Conservation (phyloP, 2,797 vertebrate genomes). For the Triplophysa bombifrons region DNA sequence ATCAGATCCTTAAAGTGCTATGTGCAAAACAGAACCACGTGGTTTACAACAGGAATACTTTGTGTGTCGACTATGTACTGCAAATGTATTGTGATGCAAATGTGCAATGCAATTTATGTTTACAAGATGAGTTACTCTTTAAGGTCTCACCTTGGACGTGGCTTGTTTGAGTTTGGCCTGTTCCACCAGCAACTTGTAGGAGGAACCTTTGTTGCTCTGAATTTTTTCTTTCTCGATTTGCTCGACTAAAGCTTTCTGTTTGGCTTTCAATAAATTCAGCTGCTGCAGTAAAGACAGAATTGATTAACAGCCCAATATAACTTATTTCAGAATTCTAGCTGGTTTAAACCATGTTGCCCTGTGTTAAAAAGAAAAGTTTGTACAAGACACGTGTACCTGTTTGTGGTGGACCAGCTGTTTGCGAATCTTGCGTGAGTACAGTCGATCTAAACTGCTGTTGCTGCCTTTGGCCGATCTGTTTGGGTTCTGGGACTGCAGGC, state of each 20-base stretch:
- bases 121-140: not conserved
- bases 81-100: too few species aligned
- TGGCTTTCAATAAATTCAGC: conserved; percentile 99
- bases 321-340: not conserved
- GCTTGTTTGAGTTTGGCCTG: conserved; percentile 99
- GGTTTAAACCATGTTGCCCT: too few species aligned
- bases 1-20: conserved; percentile 99
- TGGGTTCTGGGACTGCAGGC: conserved; percentile 91
- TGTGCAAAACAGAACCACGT: not conserved
- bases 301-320: conserved; percentile 59
- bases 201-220: conserved; percentile 99
- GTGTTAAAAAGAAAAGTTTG: not conserved
- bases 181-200: conserved; percentile 98
- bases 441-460: conserved; percentile 92
- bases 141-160: conserved; percentile 90
- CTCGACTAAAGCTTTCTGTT: conserved; percentile 99
- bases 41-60: not conserved
- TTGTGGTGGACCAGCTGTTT: conserved; percentile 99
- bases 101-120: not conserved
- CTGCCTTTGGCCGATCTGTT: conserved; percentile 88
- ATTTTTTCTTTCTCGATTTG: conserved; percentile 99
- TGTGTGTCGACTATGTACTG: too few species aligned
- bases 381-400: conserved; percentile 86
- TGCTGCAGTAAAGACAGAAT: conserved; percentile 84
- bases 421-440: conserved; percentile 98